These are phyloP conservation scores for Mythimna vitellina DNA, from an alignment of 2,888 invertebrate species.

Conservation along the genomic window DNA sequence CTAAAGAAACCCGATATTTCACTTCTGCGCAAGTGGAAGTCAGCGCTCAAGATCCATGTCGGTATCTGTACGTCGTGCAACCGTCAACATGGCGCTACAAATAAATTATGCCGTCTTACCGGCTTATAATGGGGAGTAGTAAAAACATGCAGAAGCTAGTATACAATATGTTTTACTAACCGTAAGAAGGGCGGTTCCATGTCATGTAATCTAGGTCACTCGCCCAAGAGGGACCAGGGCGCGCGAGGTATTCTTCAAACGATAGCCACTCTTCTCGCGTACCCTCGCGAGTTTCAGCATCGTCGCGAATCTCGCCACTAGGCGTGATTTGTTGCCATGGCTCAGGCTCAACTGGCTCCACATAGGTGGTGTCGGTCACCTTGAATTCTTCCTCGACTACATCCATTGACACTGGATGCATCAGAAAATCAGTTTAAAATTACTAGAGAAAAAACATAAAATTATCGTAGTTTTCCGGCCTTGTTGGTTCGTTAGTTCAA, in stretches of 20 bases:
- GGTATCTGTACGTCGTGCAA: too few species aligned
- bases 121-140: too few species aligned
- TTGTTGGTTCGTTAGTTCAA: background rate
- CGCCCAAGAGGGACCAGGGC: conserved; percentile 2
- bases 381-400: background rate
- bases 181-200: too few species aligned
- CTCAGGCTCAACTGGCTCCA: background rate
- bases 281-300: too few species aligned
- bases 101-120: too few species aligned
- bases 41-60: too few species aligned
- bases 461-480: background rate
- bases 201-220: fast-evolving
- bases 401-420: background rate
- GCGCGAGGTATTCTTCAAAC: background rate
- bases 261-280: too few species aligned
- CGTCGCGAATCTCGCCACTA: too few species aligned
- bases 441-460: background rate
- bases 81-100: too few species aligned
- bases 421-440: background rate
- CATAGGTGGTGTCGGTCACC: fast-evolving
- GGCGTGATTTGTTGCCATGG: background rate
- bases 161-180: conserved; percentile 6
- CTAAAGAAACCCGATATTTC: too few species aligned
- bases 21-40: too few species aligned
- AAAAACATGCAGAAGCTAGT: too few species aligned